Evolutionary conservation across 1,140 invertebrate species (phyloP), one percentile per base, ranked within the genome.

Genomic region (Drosophila pectinifera): DNA sequence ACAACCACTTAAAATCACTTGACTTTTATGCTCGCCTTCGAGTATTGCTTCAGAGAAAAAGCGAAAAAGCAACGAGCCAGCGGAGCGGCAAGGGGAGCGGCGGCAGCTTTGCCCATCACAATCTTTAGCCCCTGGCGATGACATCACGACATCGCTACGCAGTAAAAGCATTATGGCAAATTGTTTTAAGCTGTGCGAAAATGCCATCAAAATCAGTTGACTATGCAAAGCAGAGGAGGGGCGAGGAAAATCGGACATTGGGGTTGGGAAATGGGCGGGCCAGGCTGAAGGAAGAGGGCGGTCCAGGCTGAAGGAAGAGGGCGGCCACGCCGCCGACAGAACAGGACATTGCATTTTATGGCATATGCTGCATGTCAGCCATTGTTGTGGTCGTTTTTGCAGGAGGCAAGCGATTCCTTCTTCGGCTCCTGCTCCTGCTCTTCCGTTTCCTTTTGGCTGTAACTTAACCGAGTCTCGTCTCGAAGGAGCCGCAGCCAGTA

Each of bases 171-270:
- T 86, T 86, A 86, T 86, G 84, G 83, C 83, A 86, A 86, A 88
- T 86, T 86, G 83, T 86, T 86, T 86, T 89, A 86, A 86, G 83
- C 83, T 86, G 70, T 86, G 83, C 83, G 84, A 86, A 86, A 86
- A 86, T 86, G 83, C 83, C 79, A 86, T 88, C 75, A 86, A 86
- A 86, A 88, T 86, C 83, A 86, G 83, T 86, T 86, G 84, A 83
- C 83, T 86, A 86, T 86, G 83, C 79, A 86, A 86, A 86, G 76
- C 84, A 86, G 83, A 14, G 38, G 39, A 6, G 18, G 57, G 34
- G 28, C 36, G n/a, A 24, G 22, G 20, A 8, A 58, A 58, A 51
- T 58, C 26, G 34, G 34, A 20, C 49, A 36, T 51, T 51, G 49
- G 2, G 48, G 28, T 28, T n/a, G 48, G 48, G 20, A 22, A 45